These are phyloP conservation scores for Macropodus opercularis DNA, from an alignment of 2,797 vertebrate species.

Conservation along the genomic window DNA sequence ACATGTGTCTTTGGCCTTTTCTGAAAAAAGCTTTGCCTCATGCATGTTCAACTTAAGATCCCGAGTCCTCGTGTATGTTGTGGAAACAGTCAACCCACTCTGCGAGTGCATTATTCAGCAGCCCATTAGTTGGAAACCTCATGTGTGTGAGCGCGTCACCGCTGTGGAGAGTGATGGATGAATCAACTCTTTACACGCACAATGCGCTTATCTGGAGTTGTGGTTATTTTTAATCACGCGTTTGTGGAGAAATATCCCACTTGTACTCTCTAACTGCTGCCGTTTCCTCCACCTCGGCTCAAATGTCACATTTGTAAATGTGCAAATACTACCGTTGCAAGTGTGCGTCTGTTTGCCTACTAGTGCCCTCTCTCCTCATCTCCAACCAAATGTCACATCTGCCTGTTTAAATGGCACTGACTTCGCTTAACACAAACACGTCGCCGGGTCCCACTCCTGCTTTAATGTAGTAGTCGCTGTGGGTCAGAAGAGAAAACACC, in stretches of 20 bases:
- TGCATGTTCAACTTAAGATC: conserved; percentile 24
- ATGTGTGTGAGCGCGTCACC: conserved; percentile 27
- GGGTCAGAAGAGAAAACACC: conserved; percentile 19
- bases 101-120: conserved; percentile 55
- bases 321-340: conserved; percentile 59
- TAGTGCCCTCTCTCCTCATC: conserved; percentile 7
- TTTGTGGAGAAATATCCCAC: conserved; percentile 19
- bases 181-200: conserved; percentile 19
- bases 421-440: conserved; percentile 67
- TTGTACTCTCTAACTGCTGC: conserved; percentile 32
- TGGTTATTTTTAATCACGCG: conserved; percentile 27
- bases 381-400: conserved; percentile 70
- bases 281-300: conserved; percentile 38
- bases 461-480: conserved; percentile 42
- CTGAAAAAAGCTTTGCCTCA: conserved; percentile 28
- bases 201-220: too few relatives aligned
- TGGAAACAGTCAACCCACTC: conserved; percentile 31
- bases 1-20: not conserved
- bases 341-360: conserved; percentile 54
- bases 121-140: conserved; percentile 41
- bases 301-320: conserved; percentile 72
- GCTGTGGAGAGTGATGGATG: conserved; percentile 27
- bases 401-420: conserved; percentile 72
- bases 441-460: conserved; percentile 31
- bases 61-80: conserved; percentile 9